Conservation (phyloP, 2,888 invertebrate species). For the Melolontha melolontha region DNA sequence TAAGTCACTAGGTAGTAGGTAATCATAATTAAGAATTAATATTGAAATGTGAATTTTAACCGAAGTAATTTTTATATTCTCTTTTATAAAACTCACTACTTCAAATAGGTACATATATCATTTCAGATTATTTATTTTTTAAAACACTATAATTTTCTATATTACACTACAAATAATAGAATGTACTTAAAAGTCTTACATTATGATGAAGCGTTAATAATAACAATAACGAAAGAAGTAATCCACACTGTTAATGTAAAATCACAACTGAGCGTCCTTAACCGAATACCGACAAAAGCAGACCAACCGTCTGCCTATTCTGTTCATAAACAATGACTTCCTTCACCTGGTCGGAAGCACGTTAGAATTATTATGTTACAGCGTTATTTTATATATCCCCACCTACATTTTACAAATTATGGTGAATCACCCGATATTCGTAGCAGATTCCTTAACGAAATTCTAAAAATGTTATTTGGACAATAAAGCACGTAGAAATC, state of each 20-base stretch:
- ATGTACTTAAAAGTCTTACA: not conserved
- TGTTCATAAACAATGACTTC: not conserved
- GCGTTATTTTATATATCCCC: not conserved
- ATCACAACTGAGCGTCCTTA: constrained; percentile 1
- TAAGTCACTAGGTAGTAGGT: too few relatives aligned
- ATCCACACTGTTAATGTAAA: not conserved
- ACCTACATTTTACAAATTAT: not conserved
- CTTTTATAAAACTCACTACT: too few relatives aligned
- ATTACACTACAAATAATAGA: too few relatives aligned
- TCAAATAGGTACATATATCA: too few relatives aligned
- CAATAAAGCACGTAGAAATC: too few relatives aligned
- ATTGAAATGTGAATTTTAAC: too few relatives aligned
- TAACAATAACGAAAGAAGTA: not conserved
- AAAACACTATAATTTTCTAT: too few relatives aligned
- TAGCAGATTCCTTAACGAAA: too few relatives aligned
- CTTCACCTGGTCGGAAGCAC: constrained; percentile 16
- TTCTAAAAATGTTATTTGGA: too few relatives aligned
- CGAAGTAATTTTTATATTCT: too few relatives aligned
- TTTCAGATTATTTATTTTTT: too few relatives aligned
- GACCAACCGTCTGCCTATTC: constrained; percentile 1
- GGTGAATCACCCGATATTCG: not conserved
- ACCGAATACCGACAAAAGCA: not conserved
- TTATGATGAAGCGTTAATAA: not conserved
- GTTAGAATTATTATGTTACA: not conserved
- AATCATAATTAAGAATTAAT: too few relatives aligned